Evolutionary conservation across 2,797 vertebrate species (phyloP), one percentile per base, ranked within the genome.

Genomic region (Eupleurogrammus muticus): DNA sequence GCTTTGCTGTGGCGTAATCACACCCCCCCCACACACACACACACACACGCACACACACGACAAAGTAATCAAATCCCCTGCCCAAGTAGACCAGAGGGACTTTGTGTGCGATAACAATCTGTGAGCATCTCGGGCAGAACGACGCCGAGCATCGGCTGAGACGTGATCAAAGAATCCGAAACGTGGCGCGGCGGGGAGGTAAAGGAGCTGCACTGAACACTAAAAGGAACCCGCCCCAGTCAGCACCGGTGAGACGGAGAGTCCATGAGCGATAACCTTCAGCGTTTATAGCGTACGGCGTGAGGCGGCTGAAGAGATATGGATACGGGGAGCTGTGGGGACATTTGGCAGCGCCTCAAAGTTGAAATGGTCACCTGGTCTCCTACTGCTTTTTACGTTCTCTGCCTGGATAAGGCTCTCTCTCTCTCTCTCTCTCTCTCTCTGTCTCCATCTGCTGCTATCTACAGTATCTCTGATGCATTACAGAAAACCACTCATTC

Each of bases 81-180:
- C 68, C 73, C 64, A 73, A 80, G 63, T 61, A 57, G 78, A 84
- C 84, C 74, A 40, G 63, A 54, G 84, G 84, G 87, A 87, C 58
- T 87, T 84, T 69, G 70, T 66, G 61, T 79, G 67, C 44, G 81
- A 83, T 61, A 83, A 61, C 77, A 88, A 81, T 83, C 81, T 91
- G 78, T 40, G 73, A 84, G 70, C 66, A 81, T 77, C 79, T 83
- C 66, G 3, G 49, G 73, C 78, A 73, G 54, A 74, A 64, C 80
- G 73, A 63, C 75, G 75, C 85, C 63, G 51, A 82, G 62, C 34
- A 77, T 88, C 61, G 62, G 70, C 71, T 59, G 74, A 87, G 73
- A 80, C 40, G 28, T 42, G 80, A 92, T 91, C 80, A 91, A 90
- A 93, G 73, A 54, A 84, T 82, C 60, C 28, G 67, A 71, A 80